Evolutionary conservation across 1,140 invertebrate species (phyloP), one percentile per base, ranked within the genome.

Genomic region (Oedothorax gibbosus): DNA sequence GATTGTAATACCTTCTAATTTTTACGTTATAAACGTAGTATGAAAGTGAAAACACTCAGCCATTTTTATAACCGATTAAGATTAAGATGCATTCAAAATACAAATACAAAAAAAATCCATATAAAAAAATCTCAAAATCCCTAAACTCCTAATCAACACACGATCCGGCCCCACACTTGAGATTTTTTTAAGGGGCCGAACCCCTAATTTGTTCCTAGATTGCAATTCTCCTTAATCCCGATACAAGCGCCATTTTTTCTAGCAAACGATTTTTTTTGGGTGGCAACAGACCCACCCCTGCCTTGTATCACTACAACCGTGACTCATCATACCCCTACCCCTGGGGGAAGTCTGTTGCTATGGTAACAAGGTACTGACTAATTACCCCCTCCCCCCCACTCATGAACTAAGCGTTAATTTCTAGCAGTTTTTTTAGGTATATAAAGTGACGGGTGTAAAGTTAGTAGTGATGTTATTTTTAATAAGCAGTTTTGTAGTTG

Each of bases 301-400:
- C 20, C 49, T 35, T 51, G 50, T 82, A 53, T 50, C 54, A 53
- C 56, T 82, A 82, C 56, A 73, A 6, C 69, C 49, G 60, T 82
- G 80, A 82, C 57, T 82, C 79, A 82, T 35, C 54, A 53, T 72
- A n/a, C 64, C 64, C 76, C 68, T 64, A 53, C 80, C 80, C 80
- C 80, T 51, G 80, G 79, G 68, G 80, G 56, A 68, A 21, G 69
- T 12, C 18, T 71, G 69, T 73, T 73, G 49, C 80, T 51, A 82
- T 82, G 18, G 57, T 11, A 82, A 82, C 80, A 54, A 0, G 35
- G 68, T 20, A 82, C 35, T 82, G 80, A 82, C 80, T 82, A 82
- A 82, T 82, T 82, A 82, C 80, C 68, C 49, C 54, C 11, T 15
- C 56, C 79, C 66, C 69, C 57, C 53, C 69, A 56, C 80, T 81